A percentile compares a stretch with the other conserved stretches of the same genome.
These are phyloP conservation scores for Mythimna vitellina DNA, from an alignment of 2,888 invertebrate species.

Conservation along the genomic window DNA sequence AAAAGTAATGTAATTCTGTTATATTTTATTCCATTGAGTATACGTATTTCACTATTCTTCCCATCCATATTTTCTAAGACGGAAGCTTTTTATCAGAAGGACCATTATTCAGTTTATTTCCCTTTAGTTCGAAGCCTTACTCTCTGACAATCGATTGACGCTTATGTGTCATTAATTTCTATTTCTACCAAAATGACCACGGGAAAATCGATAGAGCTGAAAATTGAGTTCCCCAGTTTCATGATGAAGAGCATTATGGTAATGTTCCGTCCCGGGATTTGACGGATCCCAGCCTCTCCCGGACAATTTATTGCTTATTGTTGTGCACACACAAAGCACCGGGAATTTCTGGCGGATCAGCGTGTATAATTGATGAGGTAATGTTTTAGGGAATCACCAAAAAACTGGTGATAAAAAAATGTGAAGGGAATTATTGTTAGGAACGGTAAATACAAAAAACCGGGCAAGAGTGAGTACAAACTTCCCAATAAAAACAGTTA, in stretches of 20 bases:
- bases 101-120: neutral
- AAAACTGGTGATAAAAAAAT: constrained; percentile 9
- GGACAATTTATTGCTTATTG: constrained; percentile 67
- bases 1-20: too few species aligned
- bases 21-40: too few species aligned
- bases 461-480: too few species aligned
- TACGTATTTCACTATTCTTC: too few species aligned
- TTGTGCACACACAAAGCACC: constrained; percentile 53
- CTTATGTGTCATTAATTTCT: constrained; percentile 34
- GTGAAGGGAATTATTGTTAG: constrained; percentile 8
- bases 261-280: constrained; percentile 61
- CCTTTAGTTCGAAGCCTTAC: neutral
- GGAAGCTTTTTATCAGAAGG: neutral
- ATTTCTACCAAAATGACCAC: constrained; percentile 34
- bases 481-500: too few species aligned
- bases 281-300: constrained; percentile 61
- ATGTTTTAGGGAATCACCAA: constrained; percentile 41
- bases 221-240: constrained; percentile 55
- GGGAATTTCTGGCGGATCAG: constrained; percentile 48
- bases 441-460: neutral
- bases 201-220: constrained; percentile 51
- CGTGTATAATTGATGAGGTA: constrained; percentile 55
- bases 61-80: neutral
- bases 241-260: constrained; percentile 63
- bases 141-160: constrained; percentile 1